Base-by-base conservation (phyloP, 2,113 vertebrate genomes). In the Hymenochirus boettgeri region DNA sequence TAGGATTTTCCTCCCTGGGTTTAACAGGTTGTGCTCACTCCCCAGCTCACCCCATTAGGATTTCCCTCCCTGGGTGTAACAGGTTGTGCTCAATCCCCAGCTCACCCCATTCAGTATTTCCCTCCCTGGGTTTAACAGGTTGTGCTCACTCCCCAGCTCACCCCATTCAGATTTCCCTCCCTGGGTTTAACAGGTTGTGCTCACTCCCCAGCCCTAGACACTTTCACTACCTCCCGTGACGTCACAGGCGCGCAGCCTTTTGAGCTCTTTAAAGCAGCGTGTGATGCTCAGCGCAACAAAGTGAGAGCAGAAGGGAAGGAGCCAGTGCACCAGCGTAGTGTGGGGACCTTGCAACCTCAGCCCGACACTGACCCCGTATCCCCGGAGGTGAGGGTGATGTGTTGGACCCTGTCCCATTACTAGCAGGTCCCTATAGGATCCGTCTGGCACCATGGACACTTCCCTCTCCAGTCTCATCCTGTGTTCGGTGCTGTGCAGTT, bases 171-270 rank as follows among this genome's bases (percentile, higher is more conserved):
- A 4, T 1, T 15, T 17, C 39, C 39, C 15, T n/a, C 17, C 7
- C 39, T 1, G 26, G n/a, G 6, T 13, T 29, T 17, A 27, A 24
- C 26, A n/a, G 9, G n/a, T n/a, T n/a, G n/a, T 19, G 2, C 27
- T 5, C 19, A n/a, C 39, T 61, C 45, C 7, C 29, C 15, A 15
- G 13, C 2, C 37, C 45, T 33, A 64, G 37, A 39, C 51, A 37
- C 52, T n/a, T 63, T 17, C 2, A 8, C 18, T 12, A 33, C 33
- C 61, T 70, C 71, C 52, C 74, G 80, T 86, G 78, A 86, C 82
- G 85, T 86, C 85, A 86, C 72, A 77, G 76, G 84, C 77, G 82
- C 81, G 80, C 80, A 24, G 76, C 75, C 74, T 58, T 35, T 26
- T 52, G 74, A 74, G 77, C 74, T 71, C 81, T 80, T 83, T 85